Base-by-base conservation (phyloP, 1,140 invertebrate genomes). In the Eubasilissa regina region DNA sequence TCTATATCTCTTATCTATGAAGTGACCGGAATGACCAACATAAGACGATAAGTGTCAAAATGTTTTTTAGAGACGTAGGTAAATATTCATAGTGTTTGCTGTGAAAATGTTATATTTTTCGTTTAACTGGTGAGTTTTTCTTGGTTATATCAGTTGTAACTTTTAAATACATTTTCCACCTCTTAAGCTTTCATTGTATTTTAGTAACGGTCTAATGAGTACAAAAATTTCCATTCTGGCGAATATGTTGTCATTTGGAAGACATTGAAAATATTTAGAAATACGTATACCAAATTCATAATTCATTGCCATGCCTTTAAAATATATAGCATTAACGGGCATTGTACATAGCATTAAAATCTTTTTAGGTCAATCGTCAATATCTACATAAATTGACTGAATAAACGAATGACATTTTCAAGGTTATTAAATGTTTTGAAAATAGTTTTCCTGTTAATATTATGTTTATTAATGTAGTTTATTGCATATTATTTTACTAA, bases 51-150 rank as follows among this genome's bases (percentile, higher is more conserved):
- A 74, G 25, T 74, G 70, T 74, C 70, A 74, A 74, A 74, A 74
- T 58, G 48, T 73, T 73, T 68, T 48, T 74, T 44, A 74, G 53
- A 73, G 70, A 74, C 70, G 70, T 74, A 56, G 53, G 70, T 74
- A 74, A 74, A 74, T 74, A 74, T 74, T 56, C 53, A 43, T 74
- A 17, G 70, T 74, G 70, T 44, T 74, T 53, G 17, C 13, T 12
- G 19, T 55, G 70, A 74, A 74, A 74, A 74, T 55, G 51, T 56
- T 55, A 56, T 74, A 74, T 56, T 74, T 74, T 74, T 56, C 25
- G 53, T 55, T 56, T 53, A 25, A 43, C 35, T 43, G 70, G 70
- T 56, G 43, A 74, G 21, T 56, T 55, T 68, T 64, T 12, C 60
- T 3, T n/a, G 9, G 10, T 43, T 13, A 25, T 64, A 8, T n/a